Evolutionary conservation across 2,888 invertebrate species (phyloP).

Genomic region (Coremacera marginata): DNA sequence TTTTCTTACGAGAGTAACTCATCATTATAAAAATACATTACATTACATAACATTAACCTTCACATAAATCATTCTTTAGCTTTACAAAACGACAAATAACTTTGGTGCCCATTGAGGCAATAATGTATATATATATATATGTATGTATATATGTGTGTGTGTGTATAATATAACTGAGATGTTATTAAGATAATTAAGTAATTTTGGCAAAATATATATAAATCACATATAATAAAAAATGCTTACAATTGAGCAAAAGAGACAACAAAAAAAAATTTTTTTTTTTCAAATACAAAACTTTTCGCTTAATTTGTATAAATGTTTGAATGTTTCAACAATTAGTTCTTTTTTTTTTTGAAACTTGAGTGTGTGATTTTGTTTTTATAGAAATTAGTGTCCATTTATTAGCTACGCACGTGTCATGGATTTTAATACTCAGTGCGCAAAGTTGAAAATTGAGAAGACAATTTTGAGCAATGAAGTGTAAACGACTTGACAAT

Average conservation of each 20-base stretch:
- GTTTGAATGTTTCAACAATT: not conserved
- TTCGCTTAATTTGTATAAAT: not conserved
- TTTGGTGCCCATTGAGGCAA: conserved; percentile 7
- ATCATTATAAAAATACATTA: conserved; percentile 7
- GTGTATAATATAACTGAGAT: not conserved
- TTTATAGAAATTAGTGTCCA: not conserved
- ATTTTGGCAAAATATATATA: conserved; percentile 30
- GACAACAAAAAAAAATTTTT: not conserved
- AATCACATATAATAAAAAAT: not conserved
- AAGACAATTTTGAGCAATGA: not conserved
- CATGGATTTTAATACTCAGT: conserved; percentile 19
- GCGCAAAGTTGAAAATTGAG: conserved; percentile 19
- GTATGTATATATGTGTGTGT: too few species aligned
- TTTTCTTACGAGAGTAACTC: not conserved
- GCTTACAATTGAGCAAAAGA: conserved; percentile 9
- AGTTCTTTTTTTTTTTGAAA: not conserved
- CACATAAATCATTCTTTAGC: not conserved
- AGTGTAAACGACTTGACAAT: conserved; percentile 10
- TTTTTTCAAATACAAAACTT: conserved; percentile 1
- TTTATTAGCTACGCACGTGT: conserved; percentile 1
- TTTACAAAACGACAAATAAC: not conserved
- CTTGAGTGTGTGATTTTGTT: not conserved
- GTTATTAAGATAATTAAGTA: conserved; percentile 30
- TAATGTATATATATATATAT: not conserved
- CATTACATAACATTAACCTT: too few species aligned